A percentile compares a stretch with the other conserved stretches of the same genome.
These are phyloP conservation scores for Scopus umbretta DNA, from an alignment of 2,113 vertebrate genomes.

Conservation along the genomic window DNA sequence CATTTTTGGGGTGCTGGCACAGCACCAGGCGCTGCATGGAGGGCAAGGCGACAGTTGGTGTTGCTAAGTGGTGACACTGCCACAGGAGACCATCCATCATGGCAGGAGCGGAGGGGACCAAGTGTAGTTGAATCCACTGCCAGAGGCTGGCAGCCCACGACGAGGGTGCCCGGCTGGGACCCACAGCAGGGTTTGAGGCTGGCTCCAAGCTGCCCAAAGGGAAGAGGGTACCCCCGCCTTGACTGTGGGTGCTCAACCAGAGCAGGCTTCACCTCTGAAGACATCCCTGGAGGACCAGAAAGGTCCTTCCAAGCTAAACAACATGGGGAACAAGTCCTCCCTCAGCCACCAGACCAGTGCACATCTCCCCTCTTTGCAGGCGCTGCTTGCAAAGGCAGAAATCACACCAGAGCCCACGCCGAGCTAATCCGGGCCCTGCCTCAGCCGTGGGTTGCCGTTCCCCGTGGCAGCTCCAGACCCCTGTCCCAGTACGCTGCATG, in stretches of 20 bases:
- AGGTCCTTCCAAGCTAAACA: not conserved
- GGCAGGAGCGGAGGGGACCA: not conserved
- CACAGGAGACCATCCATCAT: not conserved
- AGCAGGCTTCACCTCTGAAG: not conserved
- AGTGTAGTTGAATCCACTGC: not conserved
- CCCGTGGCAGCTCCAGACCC: not conserved
- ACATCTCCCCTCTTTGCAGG: not conserved
- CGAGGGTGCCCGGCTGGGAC: too few species aligned
- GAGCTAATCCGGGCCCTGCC: not conserved
- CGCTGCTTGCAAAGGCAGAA: fast-evolving
- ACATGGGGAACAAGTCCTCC: fast-evolving
- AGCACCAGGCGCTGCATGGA: not conserved
- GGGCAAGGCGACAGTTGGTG: not conserved
- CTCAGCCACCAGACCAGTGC: not conserved
- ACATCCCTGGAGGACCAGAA: not conserved
- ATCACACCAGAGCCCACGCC: not conserved
- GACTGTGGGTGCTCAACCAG: not conserved
- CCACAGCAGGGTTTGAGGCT: not conserved
- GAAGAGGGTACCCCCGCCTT: fast-evolving
- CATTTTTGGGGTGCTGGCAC: not conserved
- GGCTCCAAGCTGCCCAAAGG: not conserved
- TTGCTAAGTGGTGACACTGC: not conserved
- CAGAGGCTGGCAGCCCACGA: not conserved
- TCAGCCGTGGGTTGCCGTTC: fast-evolving
- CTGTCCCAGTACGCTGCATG: fast-evolving